A percentile compares a stretch with the other conserved stretches of the same genome.
phyloP scores from a whole-genome alignment of 2,888 invertebrate genomes.

The Chrysomela aeneicollis region DNA sequence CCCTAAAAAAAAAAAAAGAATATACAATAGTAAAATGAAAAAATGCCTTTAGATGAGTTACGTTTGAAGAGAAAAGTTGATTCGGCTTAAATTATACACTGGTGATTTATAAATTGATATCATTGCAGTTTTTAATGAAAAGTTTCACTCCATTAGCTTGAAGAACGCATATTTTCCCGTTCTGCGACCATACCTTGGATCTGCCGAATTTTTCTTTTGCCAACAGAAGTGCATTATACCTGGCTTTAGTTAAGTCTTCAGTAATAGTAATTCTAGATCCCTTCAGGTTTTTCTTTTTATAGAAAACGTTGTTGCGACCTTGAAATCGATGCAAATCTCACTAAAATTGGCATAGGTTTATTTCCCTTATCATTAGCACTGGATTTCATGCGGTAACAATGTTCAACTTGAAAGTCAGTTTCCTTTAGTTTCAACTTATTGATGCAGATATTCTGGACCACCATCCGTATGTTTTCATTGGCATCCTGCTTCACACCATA shows the following conservation, averaged over 20 bases:
- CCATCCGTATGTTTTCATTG: slow-evolving; percentile 9
- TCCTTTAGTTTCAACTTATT: slow-evolving; percentile 2
- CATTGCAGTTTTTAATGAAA: no score
- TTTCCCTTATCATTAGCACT: neutral
- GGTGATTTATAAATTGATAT: no score
- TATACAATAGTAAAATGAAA: no score
- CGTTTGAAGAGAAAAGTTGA: no score
- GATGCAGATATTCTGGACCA: slow-evolving; percentile 6
- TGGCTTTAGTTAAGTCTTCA: neutral
- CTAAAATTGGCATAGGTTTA: neutral
- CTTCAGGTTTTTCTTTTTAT: neutral
- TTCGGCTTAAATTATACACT: no score
- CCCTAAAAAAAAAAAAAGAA: no score
- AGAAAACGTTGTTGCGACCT: neutral
- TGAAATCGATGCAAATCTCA: neutral
- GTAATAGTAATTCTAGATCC: neutral
- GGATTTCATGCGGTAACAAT: slow-evolving; percentile 3
- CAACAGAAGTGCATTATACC: neutral
- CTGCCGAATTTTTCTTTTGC: no score
- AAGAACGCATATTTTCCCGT: no score
- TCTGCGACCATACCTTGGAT: no score
- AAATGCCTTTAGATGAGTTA: no score
- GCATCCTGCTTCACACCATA: slow-evolving; percentile 6
- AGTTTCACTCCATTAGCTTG: no score
- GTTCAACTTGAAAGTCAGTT: neutral